Conservation (phyloP, 2,797 vertebrate genomes). For the Choloepus didactylus region DNA sequence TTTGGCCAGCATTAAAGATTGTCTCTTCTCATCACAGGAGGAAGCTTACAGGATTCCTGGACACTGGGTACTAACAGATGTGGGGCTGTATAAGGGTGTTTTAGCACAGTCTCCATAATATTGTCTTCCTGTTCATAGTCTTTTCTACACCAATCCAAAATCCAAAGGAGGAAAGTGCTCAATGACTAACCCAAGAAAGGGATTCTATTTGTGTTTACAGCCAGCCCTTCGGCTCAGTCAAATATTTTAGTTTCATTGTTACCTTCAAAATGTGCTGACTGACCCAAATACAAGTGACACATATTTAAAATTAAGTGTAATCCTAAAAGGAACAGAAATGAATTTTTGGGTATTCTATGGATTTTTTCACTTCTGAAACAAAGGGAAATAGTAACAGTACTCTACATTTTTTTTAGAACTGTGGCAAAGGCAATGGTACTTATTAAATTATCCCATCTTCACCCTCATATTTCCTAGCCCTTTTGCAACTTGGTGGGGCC, state of each 20-base stretch:
- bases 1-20: background rate
- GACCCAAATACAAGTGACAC: background rate
- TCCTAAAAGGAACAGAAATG: background rate
- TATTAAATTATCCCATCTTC: background rate
- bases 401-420: background rate
- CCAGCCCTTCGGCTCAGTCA: background rate
- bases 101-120: background rate
- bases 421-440: background rate
- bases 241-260: slow-evolving; percentile 27
- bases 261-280: background rate
- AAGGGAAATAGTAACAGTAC: background rate
- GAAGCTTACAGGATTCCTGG: background rate
- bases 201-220: background rate
- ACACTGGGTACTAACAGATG: background rate
- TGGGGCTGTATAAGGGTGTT: background rate
- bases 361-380: background rate
- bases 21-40: background rate
- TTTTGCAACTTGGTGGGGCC: background rate
- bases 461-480: background rate
- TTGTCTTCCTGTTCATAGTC: background rate
- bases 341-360: background rate
- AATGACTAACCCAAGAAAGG: background rate
- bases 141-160: background rate
- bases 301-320: background rate
- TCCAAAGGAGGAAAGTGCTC: background rate